Conservation (phyloP, 1,140 invertebrate species). For the Drosophila repletoides region DNA sequence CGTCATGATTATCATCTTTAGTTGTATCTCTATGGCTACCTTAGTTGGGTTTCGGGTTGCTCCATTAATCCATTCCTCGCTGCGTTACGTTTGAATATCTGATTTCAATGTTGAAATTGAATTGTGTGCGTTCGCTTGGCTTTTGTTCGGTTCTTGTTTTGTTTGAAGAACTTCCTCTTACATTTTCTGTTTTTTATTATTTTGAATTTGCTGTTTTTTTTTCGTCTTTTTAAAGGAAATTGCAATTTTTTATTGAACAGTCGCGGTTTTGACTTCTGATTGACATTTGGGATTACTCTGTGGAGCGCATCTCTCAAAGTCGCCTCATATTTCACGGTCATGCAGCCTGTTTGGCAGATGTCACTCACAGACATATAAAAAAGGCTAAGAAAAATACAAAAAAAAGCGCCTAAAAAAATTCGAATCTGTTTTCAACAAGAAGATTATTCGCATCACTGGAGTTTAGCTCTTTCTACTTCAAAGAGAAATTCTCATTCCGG, state of each 20-base stretch:
- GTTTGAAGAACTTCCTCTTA: conserved; percentile 20
- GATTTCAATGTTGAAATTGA: conserved; percentile 74
- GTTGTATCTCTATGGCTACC: conserved; percentile 29
- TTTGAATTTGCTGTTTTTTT: no score
- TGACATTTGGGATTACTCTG: conserved; percentile 59
- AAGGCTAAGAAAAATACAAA: conserved; percentile 22
- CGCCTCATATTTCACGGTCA: conserved; percentile 60
- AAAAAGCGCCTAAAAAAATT: not conserved
- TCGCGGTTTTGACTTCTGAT: conserved; percentile 73
- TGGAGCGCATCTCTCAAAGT: conserved; percentile 39
- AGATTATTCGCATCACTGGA: not conserved
- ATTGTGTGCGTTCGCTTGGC: conserved; percentile 48
- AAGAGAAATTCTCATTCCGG: no score
- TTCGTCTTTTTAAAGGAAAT: conserved; percentile 65
- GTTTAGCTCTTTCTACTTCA: no score
- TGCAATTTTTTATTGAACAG: conserved; percentile 58
- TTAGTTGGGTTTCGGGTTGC: conserved; percentile 25
- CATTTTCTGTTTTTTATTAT: conserved; percentile 21
- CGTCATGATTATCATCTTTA: not conserved
- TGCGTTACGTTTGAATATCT: conserved; percentile 38
- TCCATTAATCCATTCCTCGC: conserved; percentile 20
- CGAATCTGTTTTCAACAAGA: conserved; percentile 2
- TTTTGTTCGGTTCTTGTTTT: conserved; percentile 33
- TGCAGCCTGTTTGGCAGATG: conserved; percentile 40
- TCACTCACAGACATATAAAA: conserved; percentile 40